These are phyloP conservation scores for Lomographa bimaculata DNA, from an alignment of 2,888 invertebrate species.

Conservation along the genomic window DNA sequence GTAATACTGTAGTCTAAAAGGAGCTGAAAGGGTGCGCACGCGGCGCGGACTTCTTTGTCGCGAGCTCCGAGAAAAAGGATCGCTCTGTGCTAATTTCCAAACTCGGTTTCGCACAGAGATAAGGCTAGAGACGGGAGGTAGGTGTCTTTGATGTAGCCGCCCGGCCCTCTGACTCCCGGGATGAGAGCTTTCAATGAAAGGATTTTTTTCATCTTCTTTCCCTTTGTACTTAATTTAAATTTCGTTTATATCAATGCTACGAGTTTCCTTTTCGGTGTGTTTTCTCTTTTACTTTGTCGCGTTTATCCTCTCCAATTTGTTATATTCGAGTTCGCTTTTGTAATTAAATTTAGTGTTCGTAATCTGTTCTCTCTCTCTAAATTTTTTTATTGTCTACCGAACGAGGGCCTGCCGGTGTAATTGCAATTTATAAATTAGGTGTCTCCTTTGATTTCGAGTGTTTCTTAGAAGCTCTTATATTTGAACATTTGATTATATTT, in stretches of 20 bases:
- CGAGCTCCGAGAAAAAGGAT: slow-evolving; percentile 51
- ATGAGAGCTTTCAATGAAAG: slow-evolving; percentile 83
- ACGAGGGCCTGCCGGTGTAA: slow-evolving; percentile 66
- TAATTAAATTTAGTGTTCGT: slow-evolving; percentile 83
- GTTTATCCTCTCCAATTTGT: slow-evolving; percentile 82
- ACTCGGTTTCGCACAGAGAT: slow-evolving; percentile 80
- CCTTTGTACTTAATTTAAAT: slow-evolving; percentile 84
- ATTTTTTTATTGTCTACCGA: slow-evolving; percentile 58
- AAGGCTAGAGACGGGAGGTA: slow-evolving; percentile 75
- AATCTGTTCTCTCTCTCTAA: slow-evolving; percentile 67
- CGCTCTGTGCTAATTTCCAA: slow-evolving; percentile 78
- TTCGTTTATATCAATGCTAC: slow-evolving; percentile 84
- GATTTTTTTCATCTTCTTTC: slow-evolving; percentile 83
- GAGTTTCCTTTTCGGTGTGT: slow-evolving; percentile 82
- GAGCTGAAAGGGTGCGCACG: slow-evolving; percentile 71
- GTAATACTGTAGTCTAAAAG: slow-evolving; percentile 73
- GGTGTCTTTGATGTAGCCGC: slow-evolving; percentile 82
- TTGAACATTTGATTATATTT: slow-evolving; percentile 60
- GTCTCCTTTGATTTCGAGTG: slow-evolving; percentile 67
- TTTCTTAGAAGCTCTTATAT: slow-evolving; percentile 61
- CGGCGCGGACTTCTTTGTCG: slow-evolving; percentile 64
- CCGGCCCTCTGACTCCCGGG: slow-evolving; percentile 78
- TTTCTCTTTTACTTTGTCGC: slow-evolving; percentile 83
- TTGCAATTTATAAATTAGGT: slow-evolving; percentile 80
- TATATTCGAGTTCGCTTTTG: slow-evolving; percentile 80